phyloP scores from a whole-genome alignment of 2,797 vertebrate genomes.

The Aeoliscus strigatus region DNA sequence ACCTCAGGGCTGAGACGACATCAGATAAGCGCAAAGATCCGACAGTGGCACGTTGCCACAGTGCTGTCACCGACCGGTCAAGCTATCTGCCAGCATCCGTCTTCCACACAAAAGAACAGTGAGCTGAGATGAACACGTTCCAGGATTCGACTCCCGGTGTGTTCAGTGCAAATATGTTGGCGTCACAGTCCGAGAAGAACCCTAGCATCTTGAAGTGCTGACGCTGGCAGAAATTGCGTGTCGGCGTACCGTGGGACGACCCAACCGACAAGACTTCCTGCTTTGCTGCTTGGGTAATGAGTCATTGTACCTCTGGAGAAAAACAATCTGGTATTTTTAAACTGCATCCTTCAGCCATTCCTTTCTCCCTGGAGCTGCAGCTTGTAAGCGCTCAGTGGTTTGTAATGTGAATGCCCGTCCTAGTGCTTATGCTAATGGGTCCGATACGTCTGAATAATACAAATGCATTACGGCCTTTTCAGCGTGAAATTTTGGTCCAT shows the following conservation, averaged over 20 bases:
- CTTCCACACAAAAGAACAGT: slow-evolving; percentile 36
- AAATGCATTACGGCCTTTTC: slow-evolving; percentile 43
- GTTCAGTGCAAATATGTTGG: slow-evolving; percentile 1
- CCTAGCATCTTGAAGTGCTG: slow-evolving; percentile 41
- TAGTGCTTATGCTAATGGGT: slow-evolving; percentile 52
- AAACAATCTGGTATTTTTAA: slow-evolving; percentile 75
- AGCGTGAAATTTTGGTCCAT: slow-evolving; percentile 39
- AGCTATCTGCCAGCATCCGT: slow-evolving; percentile 36
- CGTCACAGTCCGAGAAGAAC: slow-evolving; percentile 31
- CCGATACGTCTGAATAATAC: slow-evolving; percentile 53
- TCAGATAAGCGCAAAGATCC: slow-evolving; percentile 60
- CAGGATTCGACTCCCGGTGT: no score
- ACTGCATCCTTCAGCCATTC: slow-evolving; percentile 67
- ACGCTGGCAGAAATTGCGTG: slow-evolving; percentile 51
- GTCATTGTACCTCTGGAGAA: slow-evolving; percentile 67
- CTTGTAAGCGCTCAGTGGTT: slow-evolving; percentile 53
- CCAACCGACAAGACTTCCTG: slow-evolving; percentile 67
- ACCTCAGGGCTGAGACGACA: slow-evolving; percentile 24
- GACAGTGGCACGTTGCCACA: slow-evolving; percentile 23
- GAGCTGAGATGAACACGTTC: slow-evolving; percentile 34
- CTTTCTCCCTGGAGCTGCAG: slow-evolving; percentile 49
- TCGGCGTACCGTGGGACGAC: slow-evolving; percentile 60
- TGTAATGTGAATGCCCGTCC: slow-evolving; percentile 54
- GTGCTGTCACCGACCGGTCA: slow-evolving; percentile 17
- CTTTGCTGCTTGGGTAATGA: slow-evolving; percentile 72